Percentiles rank a stretch among this genome's conserved stretches.
Conservation (phyloP, 2,888 invertebrate species). For the Parasteatoda lunata region DNA sequence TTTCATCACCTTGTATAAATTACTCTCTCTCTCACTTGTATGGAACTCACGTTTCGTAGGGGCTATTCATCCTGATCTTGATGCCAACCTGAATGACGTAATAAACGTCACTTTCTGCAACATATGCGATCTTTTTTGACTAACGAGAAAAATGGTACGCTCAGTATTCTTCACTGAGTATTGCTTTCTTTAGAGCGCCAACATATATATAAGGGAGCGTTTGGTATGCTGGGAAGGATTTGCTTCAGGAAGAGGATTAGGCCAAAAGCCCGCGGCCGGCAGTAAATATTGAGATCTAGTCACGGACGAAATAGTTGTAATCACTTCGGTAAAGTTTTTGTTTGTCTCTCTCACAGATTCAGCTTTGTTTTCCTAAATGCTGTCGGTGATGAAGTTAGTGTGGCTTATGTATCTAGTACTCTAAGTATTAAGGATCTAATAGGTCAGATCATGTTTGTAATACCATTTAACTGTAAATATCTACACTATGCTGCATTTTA, state of each 20-base stretch:
- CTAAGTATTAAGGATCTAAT: background rate
- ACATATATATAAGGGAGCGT: background rate
- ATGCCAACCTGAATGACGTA: constrained; percentile 37
- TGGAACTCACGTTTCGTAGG: constrained; percentile 23
- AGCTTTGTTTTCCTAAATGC: background rate
- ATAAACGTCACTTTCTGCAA: constrained; percentile 38
- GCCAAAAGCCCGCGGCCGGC: constrained; percentile 33
- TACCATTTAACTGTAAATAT: too few species aligned
- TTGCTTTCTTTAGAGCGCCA: background rate
- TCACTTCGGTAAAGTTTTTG: constrained; percentile 14
- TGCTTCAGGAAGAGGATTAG: constrained; percentile 28
- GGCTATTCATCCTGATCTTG: constrained; percentile 35
- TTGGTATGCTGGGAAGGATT: constrained; percentile 33
- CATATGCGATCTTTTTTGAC: constrained; percentile 20
- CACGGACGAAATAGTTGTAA: constrained; percentile 17
- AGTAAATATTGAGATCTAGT: constrained; percentile 17
- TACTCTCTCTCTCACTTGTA: constrained; percentile 3
- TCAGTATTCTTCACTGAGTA: background rate
- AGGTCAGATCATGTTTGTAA: too few species aligned
- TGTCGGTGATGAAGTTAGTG: background rate
- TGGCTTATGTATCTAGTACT: background rate
- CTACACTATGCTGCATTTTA: too few species aligned
- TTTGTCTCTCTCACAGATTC: background rate
- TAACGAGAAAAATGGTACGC: background rate
- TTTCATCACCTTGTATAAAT: background rate